Evolutionary conservation across 2,113 vertebrate species (phyloP).

Genomic region (chimpanzee (Pan troglodytes)): NHGRI_mPanTro3-v2.1_pri NC_086015.1:21050501-21051000

Average conservation of each 20-base stretch:
- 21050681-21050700: too few species aligned
- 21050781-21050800: not conserved
- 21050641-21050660: too few species aligned
- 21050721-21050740: not conserved
- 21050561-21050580: not conserved
- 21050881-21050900: not conserved
- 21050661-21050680: too few species aligned
- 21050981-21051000: not conserved
- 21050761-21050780: not conserved
- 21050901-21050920: not conserved
- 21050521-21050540: too few species aligned
- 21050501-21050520: too few species aligned
- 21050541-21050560: too few species aligned
- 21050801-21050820: not conserved
- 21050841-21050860: not conserved
- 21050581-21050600: not conserved
- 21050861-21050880: not conserved
- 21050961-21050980: not conserved
- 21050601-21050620: too few species aligned
- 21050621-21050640: too few species aligned
- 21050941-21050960: not conserved
- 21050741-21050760: not conserved
- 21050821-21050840: not conserved
- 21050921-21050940: not conserved
- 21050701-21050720: too few species aligned